Conservation (phyloP, 2,888 invertebrate species). For the Ecliptopera silaceata region DNA sequence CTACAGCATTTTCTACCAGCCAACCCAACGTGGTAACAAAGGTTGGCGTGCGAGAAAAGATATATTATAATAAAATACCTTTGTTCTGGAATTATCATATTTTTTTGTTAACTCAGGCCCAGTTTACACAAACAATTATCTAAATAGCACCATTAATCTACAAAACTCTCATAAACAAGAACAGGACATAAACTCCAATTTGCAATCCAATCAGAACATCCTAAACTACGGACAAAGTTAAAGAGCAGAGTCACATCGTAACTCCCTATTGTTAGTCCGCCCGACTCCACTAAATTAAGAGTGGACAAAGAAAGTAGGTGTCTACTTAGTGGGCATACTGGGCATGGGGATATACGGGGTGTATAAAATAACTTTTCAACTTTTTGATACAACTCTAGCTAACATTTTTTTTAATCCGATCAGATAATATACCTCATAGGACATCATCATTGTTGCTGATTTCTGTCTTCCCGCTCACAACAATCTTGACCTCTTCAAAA, state of each 20-base stretch:
- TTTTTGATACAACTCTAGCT: too few relatives aligned
- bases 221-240: constrained; percentile 31
- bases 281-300: constrained; percentile 57
- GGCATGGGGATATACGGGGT: constrained; percentile 31
- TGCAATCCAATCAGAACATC: constrained; percentile 34
- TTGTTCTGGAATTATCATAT: too few relatives aligned
- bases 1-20: too few relatives aligned
- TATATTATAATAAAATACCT: too few relatives aligned
- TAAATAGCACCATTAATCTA: constrained; percentile 30
- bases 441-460: too few relatives aligned
- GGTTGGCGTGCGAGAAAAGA: too few relatives aligned
- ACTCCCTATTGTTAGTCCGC: constrained; percentile 35
- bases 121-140: constrained; percentile 25
- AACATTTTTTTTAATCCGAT: too few relatives aligned
- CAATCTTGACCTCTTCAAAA: too few relatives aligned
- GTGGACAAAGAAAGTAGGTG: constrained; percentile 54
- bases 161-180: constrained; percentile 29
- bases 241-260: constrained; percentile 34
- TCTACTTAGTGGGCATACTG: constrained; percentile 19
- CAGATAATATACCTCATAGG: too few relatives aligned
- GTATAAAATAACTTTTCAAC: neutral
- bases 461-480: too few relatives aligned
- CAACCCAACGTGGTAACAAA: too few relatives aligned
- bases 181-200: constrained; percentile 32
- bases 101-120: constrained; percentile 1